phyloP scores from a whole-genome alignment of 2,113 vertebrate genomes.

The Mastomys natalensis region DNA sequence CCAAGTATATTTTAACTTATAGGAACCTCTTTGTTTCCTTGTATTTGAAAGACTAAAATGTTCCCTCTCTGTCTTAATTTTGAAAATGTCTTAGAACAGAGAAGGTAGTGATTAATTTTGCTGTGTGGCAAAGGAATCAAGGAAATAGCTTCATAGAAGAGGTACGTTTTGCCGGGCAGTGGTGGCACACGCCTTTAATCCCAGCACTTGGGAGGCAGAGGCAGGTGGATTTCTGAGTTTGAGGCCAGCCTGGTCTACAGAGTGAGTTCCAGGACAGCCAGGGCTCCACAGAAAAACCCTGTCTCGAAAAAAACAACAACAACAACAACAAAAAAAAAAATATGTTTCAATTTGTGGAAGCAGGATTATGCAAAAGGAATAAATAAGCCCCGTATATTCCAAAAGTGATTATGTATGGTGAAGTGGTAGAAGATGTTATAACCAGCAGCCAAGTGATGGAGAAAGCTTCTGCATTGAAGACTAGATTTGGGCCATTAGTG shows the following conservation, averaged over 20 bases:
- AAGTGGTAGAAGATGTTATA: neutral
- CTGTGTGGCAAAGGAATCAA: slow-evolving; percentile 2
- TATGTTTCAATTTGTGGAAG: slow-evolving; percentile 36
- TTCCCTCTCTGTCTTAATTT: slow-evolving; percentile 44
- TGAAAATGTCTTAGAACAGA: neutral
- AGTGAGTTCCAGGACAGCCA: no score
- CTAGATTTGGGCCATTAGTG: neutral
- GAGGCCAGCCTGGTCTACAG: no score
- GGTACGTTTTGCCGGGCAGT: neutral
- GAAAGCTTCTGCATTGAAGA: neutral
- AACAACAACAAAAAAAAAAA: no score
- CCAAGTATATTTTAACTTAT: slow-evolving; percentile 34
- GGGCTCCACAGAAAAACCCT: no score
- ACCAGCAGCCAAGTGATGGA: neutral
- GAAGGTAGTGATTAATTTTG: slow-evolving; percentile 28
- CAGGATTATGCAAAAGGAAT: neutral
- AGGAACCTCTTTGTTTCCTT: slow-evolving; percentile 7
- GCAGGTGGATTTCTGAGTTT: no score
- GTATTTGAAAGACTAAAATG: slow-evolving; percentile 42
- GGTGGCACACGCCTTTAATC: no score
- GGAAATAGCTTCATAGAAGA: slow-evolving; percentile 50
- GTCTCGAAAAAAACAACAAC: no score
- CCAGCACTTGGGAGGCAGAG: no score
- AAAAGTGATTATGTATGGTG: neutral
- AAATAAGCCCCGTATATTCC: neutral